Conservation (phyloP, 30 jellyfish, hydroid and myxozoan genomes). For the Aurelia aurita complex sp. Pacific region DNA sequence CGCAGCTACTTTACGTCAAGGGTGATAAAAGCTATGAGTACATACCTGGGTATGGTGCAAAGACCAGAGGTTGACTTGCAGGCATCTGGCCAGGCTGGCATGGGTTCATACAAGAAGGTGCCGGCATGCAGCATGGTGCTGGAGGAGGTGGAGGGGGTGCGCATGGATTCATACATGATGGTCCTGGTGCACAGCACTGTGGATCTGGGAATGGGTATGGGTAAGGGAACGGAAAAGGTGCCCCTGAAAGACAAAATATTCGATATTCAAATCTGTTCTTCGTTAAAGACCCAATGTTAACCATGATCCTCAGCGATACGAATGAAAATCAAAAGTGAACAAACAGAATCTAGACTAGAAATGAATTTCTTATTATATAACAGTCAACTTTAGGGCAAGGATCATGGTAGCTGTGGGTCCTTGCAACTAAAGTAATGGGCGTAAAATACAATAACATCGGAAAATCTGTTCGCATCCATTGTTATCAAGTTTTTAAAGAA, state of each 20-base stretch:
- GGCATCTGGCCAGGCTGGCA: slow-evolving; percentile 87
- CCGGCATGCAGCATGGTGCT: slow-evolving; percentile 93
- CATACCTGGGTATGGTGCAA: slow-evolving; percentile 91
- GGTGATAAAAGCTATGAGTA: not conserved
- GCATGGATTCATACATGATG: slow-evolving; percentile 90
- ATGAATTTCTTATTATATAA: no score
- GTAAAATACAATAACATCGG: no score
- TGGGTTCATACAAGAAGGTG: slow-evolving; percentile 92
- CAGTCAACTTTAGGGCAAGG: no score
- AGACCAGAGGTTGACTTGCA: slow-evolving; percentile 76
- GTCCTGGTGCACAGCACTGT: slow-evolving; percentile 88
- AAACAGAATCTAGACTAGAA: no score
- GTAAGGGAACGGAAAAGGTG: slow-evolving; percentile 78
- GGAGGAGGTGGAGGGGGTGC: slow-evolving; percentile 84
- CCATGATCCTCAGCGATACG: no score
- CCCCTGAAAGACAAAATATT: slow-evolving; percentile 9
- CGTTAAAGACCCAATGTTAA: no score
- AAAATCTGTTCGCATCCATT: no score
- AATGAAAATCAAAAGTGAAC: no score
- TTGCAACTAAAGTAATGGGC: no score
- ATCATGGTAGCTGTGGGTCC: no score
- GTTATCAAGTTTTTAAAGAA: no score
- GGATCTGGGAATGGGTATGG: slow-evolving; percentile 78
- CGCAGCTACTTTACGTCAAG: not conserved
- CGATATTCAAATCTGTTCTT: no score